Percentiles rank a stretch among this genome's conserved stretches.
These are phyloP conservation scores for Tenthredo livida DNA, from an alignment of 2,888 invertebrate genomes.

Conservation along the genomic window DNA sequence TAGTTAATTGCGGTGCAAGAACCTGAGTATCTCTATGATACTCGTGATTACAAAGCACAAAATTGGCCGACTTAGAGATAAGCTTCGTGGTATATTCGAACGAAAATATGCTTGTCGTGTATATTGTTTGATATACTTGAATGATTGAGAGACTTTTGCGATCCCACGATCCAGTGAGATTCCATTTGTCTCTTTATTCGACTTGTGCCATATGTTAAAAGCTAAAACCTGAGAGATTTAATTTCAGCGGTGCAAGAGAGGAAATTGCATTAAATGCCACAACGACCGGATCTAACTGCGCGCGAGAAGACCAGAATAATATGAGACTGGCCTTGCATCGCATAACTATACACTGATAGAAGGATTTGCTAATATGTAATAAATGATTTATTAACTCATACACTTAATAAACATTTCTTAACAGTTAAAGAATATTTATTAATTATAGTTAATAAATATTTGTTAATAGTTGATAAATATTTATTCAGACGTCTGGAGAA, in stretches of 20 bases:
- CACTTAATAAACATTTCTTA: too few species aligned
- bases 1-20: not conserved
- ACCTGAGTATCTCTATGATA: not conserved
- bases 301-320: constrained; percentile 33
- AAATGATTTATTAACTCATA: too few species aligned
- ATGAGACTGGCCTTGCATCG: not conserved
- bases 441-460: too few species aligned
- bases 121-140: not conserved
- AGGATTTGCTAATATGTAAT: too few species aligned
- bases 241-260: constrained; percentile 34
- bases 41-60: not conserved
- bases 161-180: not conserved
- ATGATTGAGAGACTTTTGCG: not conserved
- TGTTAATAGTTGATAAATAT: too few species aligned
- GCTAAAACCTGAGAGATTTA: constrained; percentile 13
- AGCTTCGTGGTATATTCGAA: not conserved
- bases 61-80: not conserved
- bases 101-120: not conserved
- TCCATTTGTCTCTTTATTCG: not conserved
- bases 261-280: constrained; percentile 44
- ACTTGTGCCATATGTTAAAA: not conserved
- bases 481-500: too few species aligned
- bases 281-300: constrained; percentile 38
- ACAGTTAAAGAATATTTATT: too few species aligned
- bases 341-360: too few species aligned